Evolutionary conservation across 37 sponge, comb jelly and placozoan genomes (phyloP).

Genomic region (Bolinopsis microptera): DNA sequence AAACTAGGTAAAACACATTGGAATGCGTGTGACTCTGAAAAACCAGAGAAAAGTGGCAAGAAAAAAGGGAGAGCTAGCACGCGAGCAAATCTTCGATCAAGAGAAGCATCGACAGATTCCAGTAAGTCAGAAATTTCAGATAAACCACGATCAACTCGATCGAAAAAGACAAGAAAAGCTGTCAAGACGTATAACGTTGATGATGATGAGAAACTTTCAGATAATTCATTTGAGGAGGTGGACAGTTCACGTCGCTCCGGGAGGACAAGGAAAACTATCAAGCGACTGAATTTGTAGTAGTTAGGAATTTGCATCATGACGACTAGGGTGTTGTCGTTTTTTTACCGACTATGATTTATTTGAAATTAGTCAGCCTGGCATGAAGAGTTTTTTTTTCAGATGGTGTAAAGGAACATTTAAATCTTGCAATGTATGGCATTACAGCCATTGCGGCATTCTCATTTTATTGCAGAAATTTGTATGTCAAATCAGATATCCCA

Average conservation of each 20-base stretch:
- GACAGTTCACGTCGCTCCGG: conserved; percentile 14
- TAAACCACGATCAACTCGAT: conserved; percentile 8
- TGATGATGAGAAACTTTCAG: conserved; percentile 23
- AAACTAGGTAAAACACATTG: neutral
- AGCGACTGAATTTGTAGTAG: conserved; percentile 51
- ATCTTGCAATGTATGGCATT: no score
- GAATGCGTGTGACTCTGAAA: neutral
- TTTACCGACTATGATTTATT: no score
- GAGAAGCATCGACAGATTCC: conserved; percentile 57
- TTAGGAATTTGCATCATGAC: neutral
- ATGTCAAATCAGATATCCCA: no score
- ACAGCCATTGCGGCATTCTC: no score
- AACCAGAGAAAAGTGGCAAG: neutral
- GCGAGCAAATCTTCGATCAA: neutral
- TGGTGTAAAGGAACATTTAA: no score
- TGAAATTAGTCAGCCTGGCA: no score
- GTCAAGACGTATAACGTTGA: conserved; percentile 34
- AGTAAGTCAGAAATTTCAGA: conserved; percentile 30
- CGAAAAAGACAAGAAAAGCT: neutral
- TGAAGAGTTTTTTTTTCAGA: no score
- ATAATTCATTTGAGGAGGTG: conserved; percentile 48
- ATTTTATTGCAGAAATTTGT: no score
- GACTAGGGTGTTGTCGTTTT: no score
- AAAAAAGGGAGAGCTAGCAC: neutral
- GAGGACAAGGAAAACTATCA: conserved; percentile 37